Conservation (phyloP, 2,113 vertebrate genomes). For the Paramormyrops kingsleyae region DNA sequence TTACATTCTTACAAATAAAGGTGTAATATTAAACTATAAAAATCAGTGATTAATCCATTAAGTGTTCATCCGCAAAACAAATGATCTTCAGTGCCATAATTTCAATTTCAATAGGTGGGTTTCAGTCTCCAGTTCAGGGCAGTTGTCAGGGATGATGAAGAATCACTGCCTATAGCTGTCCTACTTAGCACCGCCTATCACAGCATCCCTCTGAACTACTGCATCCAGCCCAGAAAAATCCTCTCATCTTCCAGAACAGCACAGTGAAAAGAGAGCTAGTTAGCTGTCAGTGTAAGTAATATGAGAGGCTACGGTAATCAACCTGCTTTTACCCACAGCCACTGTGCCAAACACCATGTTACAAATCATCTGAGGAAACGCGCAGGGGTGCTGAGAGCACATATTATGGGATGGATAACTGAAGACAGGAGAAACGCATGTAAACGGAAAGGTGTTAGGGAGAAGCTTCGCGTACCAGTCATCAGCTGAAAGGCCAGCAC, state of each 20-base stretch:
- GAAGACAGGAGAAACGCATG: neutral
- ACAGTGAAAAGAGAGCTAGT: neutral
- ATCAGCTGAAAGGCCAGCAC: neutral
- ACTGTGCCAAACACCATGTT: neutral
- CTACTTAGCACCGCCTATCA: neutral
- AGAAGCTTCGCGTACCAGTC: neutral
- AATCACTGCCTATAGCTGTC: neutral
- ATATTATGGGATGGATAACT: neutral
- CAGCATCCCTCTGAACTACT: neutral
- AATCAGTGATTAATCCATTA: neutral
- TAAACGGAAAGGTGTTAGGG: neutral
- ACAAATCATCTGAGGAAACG: neutral
- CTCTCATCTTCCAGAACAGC: neutral
- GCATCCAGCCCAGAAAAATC: neutral
- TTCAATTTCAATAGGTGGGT: neutral
- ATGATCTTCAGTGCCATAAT: neutral
- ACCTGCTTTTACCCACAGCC: neutral
- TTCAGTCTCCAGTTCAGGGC: neutral
- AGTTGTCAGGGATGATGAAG: neutral
- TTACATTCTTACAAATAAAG: neutral
- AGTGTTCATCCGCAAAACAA: neutral
- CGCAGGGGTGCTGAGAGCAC: neutral
- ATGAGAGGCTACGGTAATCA: neutral
- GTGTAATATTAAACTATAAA: neutral
- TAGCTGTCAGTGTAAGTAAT: neutral